These are phyloP conservation scores for Heliconius eleuchia DNA, from an alignment of 1,140 invertebrate genomes.

Conservation along the genomic window DNA sequence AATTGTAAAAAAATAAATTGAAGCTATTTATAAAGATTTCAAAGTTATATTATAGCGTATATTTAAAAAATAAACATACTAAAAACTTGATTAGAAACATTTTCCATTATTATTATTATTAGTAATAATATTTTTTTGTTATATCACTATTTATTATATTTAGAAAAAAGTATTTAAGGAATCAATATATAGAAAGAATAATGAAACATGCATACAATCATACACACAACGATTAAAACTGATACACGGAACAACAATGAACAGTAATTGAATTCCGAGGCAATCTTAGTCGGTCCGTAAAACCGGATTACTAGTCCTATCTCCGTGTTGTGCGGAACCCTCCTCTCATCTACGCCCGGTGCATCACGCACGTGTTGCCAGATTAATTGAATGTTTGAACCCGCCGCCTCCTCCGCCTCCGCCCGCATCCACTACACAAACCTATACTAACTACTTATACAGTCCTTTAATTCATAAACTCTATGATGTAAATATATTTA, in stretches of 20 bases:
- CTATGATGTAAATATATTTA: background rate
- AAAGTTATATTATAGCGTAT: too few species aligned
- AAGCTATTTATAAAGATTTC: too few species aligned
- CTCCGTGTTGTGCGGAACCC: constrained; percentile 44
- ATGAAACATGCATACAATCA: background rate
- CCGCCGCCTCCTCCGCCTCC: constrained; percentile 32
- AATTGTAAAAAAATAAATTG: too few species aligned
- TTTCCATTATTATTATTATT: too few species aligned
- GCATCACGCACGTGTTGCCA: constrained; percentile 72
- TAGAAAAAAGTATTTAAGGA: too few species aligned
- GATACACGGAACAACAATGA: constrained; percentile 16
- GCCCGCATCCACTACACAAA: constrained; percentile 16
- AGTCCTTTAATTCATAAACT: constrained; percentile 16
- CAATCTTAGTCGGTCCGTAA: constrained; percentile 24
- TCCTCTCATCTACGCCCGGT: constrained; percentile 37
- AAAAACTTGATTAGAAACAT: too few species aligned
- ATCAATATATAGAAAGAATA: background rate
- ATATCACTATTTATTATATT: too few species aligned
- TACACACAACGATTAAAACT: constrained; percentile 13
- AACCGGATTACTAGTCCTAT: constrained; percentile 41
- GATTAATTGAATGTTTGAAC: constrained; percentile 68
- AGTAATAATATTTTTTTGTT: too few species aligned
- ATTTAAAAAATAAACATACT: too few species aligned
- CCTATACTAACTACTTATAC: constrained; percentile 37
- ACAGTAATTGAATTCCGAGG: constrained; percentile 26